Conservation (phyloP, 2,113 vertebrate species). For the Pituophis catenifer region DNA sequence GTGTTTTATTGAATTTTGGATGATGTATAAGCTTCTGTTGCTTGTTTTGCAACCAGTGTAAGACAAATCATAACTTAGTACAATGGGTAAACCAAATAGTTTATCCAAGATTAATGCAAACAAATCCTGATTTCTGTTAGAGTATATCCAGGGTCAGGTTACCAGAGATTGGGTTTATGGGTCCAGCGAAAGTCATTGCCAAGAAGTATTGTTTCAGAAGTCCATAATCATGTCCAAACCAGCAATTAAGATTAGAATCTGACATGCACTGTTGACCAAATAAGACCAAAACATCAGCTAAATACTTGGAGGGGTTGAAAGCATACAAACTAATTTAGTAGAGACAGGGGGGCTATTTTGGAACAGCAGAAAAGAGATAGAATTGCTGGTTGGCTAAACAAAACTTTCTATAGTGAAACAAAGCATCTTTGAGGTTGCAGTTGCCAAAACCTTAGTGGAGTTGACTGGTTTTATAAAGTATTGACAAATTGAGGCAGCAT, state of each 20-base stretch:
- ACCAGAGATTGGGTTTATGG: not conserved
- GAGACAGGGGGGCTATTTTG: not conserved
- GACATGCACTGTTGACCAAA: not conserved
- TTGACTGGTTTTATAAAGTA: not conserved
- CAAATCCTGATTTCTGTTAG: not conserved
- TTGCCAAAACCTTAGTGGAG: not conserved
- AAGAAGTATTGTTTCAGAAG: not conserved
- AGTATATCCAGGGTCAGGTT: not conserved
- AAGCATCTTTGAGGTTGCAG: not conserved
- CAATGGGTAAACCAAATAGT: not conserved
- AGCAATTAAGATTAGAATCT: not conserved
- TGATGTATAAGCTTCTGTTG: not conserved
- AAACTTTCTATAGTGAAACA: not conserved
- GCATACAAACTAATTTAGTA: not conserved
- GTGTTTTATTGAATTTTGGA: not conserved
- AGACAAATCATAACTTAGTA: not conserved
- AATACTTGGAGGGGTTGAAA: not conserved
- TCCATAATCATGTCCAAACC: not conserved
- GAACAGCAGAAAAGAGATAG: not conserved
- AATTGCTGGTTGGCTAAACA: not conserved
- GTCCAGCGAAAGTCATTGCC: not conserved
- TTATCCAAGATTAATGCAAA: not conserved
- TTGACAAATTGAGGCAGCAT: not conserved
- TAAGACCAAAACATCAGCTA: not conserved
- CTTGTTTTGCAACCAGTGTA: not conserved